A percentile compares a stretch with the other conserved stretches of the same genome.
Evolutionary conservation across 2,888 invertebrate genomes (phyloP).

Genomic region (Drosophila peninsularis): DNA sequence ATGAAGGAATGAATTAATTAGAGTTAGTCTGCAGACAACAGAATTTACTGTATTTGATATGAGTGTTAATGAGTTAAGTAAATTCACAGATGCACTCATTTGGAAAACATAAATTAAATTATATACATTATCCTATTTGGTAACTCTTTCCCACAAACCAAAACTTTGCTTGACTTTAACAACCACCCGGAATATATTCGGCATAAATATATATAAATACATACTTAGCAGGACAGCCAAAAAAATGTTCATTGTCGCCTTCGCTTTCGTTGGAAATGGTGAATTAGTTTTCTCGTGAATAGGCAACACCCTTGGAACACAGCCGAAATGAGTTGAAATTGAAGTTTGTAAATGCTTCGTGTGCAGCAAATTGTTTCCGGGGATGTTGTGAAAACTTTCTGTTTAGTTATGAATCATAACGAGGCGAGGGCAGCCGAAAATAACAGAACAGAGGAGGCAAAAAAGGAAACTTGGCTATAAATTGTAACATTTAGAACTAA

Average conservation of each 20-base stretch:
- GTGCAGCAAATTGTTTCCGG: slow-evolving; percentile 78
- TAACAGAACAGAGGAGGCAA: neutral
- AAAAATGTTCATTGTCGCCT: slow-evolving; percentile 4
- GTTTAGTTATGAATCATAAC: slow-evolving; percentile 78
- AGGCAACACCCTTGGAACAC: slow-evolving; percentile 7
- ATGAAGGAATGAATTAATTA: too few species aligned
- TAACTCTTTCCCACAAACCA: too few species aligned
- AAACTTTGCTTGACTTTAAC: neutral
- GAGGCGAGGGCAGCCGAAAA: slow-evolving; percentile 46
- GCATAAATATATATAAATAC: neutral
- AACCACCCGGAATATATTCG: neutral
- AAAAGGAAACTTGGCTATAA: slow-evolving; percentile 54
- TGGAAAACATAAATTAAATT: neutral
- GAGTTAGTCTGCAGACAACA: too few species aligned
- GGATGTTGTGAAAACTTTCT: slow-evolving; percentile 72
- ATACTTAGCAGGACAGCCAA: neutral
- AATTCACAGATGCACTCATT: too few species aligned
- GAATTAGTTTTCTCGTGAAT: neutral
- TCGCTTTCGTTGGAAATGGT: slow-evolving; percentile 2
- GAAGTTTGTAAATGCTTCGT: slow-evolving; percentile 76
- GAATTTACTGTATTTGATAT: too few species aligned
- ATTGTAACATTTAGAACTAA: slow-evolving; percentile 57
- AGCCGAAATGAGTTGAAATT: slow-evolving; percentile 60
- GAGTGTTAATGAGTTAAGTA: too few species aligned
- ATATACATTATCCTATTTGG: neutral